Base-by-base conservation (phyloP, 2,113 vertebrate species). In the Leucosticte australis region DNA sequence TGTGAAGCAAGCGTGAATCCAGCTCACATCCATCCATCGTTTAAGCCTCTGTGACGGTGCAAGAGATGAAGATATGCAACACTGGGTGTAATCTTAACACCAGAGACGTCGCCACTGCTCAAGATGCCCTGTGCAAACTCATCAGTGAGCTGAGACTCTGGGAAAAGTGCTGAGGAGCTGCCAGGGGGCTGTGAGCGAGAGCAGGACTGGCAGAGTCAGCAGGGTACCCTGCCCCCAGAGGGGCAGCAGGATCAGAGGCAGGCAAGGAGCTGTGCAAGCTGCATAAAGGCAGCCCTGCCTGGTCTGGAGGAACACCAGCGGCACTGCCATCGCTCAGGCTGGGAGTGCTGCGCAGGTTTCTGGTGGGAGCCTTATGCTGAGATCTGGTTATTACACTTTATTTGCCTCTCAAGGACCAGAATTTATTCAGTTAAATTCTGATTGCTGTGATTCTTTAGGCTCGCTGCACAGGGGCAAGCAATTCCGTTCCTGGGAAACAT, bases 251-350 rank as follows among this genome's bases (percentile, higher is more conserved):
- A 68, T 89, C 65, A 64, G 57, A 71, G 74, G 19, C 37, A 17
- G 3, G 4, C 39, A 50, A 42, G 49, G 74, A 82, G 39, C 63
- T 46, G 37, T 46, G 15, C 5, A 24, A 24, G 62, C 39, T 53
- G 13, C 0, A 0, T 11, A 37, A 9, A 28, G 46, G 46, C 37
- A 49, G 55, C 30, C 23, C 84, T 39, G 11, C 20, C 39, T 28
- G 2, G 18, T 52, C 50, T 37, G 46, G 20, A 27, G 47, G 47
- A 65, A 17, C 10, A 59, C 22, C 70, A 73, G 31, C 1, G 0
- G 44, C 55, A 24, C 31, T 52, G 26, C 13, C 14, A 31, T 56
- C 42, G 10, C 49, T 55, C 33, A 10, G n/a, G 22, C 13, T 60
- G 60, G 67, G 30, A 22, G 24, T 6, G 41, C 39, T 35, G 28